Percentiles rank a stretch among this genome's conserved stretches.
Evolutionary conservation across 2,888 invertebrate genomes (phyloP).

Genomic region (Carabus problematicus): DNA sequence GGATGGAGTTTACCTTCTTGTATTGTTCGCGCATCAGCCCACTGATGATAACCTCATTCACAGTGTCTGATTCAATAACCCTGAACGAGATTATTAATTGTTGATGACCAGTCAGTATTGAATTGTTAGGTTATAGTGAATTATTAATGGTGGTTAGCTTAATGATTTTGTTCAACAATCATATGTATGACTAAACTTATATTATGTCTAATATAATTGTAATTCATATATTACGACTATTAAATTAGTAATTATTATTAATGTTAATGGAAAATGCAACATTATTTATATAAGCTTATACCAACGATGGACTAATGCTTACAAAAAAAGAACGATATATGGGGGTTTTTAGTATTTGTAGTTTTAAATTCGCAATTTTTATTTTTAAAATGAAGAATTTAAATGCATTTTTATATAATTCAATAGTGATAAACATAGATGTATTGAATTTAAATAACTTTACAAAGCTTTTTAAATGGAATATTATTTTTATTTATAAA

Average conservation of each 20-base stretch:
- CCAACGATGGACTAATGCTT: too few relatives aligned
- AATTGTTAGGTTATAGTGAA: too few relatives aligned
- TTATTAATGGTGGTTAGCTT: constrained; percentile 14
- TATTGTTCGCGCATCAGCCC: constrained; percentile 4
- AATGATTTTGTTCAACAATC: constrained; percentile 39
- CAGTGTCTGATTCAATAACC: constrained; percentile 14
- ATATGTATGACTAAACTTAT: not conserved
- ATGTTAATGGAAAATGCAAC: constrained; percentile 37
- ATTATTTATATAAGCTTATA: constrained; percentile 43
- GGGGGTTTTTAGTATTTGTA: too few relatives aligned
- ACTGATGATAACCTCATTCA: constrained; percentile 10
- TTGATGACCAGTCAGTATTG: not conserved
- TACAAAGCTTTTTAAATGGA: not conserved
- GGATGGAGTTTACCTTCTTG: too few relatives aligned
- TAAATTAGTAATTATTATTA: constrained; percentile 21
- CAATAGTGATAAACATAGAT: not conserved
- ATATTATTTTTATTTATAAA: constrained; percentile 6
- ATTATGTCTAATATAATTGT: constrained; percentile 1
- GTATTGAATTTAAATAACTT: constrained; percentile 7
- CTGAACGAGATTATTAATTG: constrained; percentile 10
- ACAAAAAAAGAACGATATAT: too few relatives aligned
- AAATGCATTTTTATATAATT: constrained; percentile 16
- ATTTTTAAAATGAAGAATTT: too few relatives aligned
- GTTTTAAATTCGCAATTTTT: too few relatives aligned
- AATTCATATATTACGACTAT: constrained; percentile 8